phyloP scores from a whole-genome alignment of 1,140 invertebrate genomes.

The Odontomachus brunneus region DNA sequence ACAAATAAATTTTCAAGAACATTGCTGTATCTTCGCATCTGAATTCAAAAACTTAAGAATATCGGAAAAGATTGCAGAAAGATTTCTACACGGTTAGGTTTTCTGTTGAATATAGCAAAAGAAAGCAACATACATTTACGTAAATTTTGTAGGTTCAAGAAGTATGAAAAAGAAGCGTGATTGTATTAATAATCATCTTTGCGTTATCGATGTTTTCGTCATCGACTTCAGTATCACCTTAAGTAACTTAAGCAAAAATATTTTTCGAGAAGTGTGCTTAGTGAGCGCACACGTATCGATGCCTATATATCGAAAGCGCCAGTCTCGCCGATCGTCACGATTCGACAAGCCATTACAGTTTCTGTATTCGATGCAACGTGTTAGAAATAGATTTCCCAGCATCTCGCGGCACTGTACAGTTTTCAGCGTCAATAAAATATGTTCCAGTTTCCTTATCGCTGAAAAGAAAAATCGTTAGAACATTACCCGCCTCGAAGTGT shows the following conservation, averaged over 20 bases:
- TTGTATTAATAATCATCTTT: too few relatives aligned
- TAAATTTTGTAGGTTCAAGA: too few relatives aligned
- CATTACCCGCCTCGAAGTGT: background rate
- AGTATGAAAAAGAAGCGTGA: too few relatives aligned
- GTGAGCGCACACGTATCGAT: background rate
- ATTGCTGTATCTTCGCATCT: too few relatives aligned
- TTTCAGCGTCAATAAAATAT: slow-evolving; percentile 41
- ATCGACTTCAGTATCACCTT: too few relatives aligned
- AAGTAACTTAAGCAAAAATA: slow-evolving; percentile 21
- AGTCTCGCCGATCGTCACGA: slow-evolving; percentile 37
- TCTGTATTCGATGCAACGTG: slow-evolving; percentile 31
- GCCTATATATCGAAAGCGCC: background rate
- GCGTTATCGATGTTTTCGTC: too few relatives aligned
- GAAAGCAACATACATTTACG: too few relatives aligned
- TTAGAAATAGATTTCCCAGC: slow-evolving; percentile 42
- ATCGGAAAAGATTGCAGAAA: too few relatives aligned
- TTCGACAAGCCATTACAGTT: slow-evolving; percentile 36
- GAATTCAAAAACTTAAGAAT: too few relatives aligned
- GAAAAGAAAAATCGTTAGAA: slow-evolving; percentile 32
- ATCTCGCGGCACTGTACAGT: slow-evolving; percentile 28
- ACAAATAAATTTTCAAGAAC: too few relatives aligned
- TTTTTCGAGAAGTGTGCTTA: background rate
- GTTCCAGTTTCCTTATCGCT: slow-evolving; percentile 30
- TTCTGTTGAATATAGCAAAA: too few relatives aligned
- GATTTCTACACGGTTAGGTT: too few relatives aligned